Evolutionary conservation across 92 coral and sea anemone genomes (phyloP).

Genomic region (Epizoanthus ramosus): DNA sequence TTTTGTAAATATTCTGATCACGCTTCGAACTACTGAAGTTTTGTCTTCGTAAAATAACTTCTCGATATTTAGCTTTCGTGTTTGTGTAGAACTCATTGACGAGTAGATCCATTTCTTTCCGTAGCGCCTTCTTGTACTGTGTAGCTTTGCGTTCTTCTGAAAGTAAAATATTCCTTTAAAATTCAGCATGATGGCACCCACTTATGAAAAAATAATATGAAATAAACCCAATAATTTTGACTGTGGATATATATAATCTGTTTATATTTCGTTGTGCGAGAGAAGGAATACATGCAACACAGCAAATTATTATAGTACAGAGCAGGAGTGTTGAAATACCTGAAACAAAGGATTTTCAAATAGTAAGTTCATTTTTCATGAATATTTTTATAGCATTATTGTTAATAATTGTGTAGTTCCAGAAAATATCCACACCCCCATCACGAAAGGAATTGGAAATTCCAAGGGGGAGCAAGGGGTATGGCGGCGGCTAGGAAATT

Average conservation of each 20-base stretch:
- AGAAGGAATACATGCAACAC: no score
- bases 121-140: conserved; percentile 3
- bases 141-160: conserved; percentile 15
- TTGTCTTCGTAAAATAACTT: not conserved
- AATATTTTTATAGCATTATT: no score
- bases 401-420: no score
- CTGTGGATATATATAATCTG: no score
- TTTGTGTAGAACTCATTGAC: conserved; percentile 14
- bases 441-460: no score
- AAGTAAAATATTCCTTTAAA: not conserved
- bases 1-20: not conserved
- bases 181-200: not conserved
- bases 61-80: not conserved
- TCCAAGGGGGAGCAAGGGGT: no score
- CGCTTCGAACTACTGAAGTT: not conserved
- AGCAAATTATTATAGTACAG: no score
- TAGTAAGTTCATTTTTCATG: no score
- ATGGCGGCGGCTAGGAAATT: no score
- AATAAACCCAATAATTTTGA: not conserved
- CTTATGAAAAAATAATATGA: not conserved
- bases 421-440: no score
- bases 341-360: no score
- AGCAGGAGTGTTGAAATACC: no score
- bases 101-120: conserved; percentile 11
- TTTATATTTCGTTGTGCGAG: not conserved